phyloP scores from a whole-genome alignment of 2,888 invertebrate species.

The Merodon equestris region DNA sequence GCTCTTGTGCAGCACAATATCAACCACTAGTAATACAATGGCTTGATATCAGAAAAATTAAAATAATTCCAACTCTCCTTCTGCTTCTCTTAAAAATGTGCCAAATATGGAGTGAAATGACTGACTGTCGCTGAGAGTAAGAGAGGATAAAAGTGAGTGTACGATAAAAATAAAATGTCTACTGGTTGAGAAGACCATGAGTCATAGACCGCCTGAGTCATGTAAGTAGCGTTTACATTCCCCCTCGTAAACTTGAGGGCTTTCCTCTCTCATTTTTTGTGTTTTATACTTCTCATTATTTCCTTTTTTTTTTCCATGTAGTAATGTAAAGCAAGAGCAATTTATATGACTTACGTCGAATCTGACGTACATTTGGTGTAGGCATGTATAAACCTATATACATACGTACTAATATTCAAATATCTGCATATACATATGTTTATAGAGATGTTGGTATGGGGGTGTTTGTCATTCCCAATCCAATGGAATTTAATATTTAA shows the following conservation, averaged over 20 bases:
- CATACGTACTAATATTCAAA: too few species aligned
- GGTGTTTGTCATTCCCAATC: too few species aligned
- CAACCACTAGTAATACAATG: too few species aligned
- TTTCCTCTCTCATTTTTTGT: conserved; percentile 53
- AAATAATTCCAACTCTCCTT: conserved; percentile 31
- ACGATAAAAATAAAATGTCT: conserved; percentile 47
- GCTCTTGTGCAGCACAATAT: too few species aligned
- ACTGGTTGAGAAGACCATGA: conserved; percentile 49
- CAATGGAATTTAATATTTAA: too few species aligned
- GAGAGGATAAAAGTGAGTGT: conserved; percentile 5
- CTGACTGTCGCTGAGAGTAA: conserved; percentile 22
- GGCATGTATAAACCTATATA: background rate
- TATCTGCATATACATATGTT: too few species aligned
- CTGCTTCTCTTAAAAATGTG: conserved; percentile 20
- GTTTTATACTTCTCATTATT: conserved; percentile 14
- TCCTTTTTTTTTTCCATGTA: conserved; percentile 18
- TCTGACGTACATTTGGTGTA: conserved; percentile 12
- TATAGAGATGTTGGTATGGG: conserved; percentile 30
- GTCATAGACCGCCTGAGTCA: conserved; percentile 52
- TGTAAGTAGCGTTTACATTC: conserved; percentile 45
- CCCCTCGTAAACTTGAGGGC: conserved; percentile 56
- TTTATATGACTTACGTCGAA: conserved; percentile 34
- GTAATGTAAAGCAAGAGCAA: background rate
- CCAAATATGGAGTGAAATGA: conserved; percentile 45
- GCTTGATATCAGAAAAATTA: background rate